A percentile compares a stretch with the other conserved stretches of the same genome.
Conservation (phyloP, 2,888 invertebrate genomes). For the Pandemis corylana region DNA sequence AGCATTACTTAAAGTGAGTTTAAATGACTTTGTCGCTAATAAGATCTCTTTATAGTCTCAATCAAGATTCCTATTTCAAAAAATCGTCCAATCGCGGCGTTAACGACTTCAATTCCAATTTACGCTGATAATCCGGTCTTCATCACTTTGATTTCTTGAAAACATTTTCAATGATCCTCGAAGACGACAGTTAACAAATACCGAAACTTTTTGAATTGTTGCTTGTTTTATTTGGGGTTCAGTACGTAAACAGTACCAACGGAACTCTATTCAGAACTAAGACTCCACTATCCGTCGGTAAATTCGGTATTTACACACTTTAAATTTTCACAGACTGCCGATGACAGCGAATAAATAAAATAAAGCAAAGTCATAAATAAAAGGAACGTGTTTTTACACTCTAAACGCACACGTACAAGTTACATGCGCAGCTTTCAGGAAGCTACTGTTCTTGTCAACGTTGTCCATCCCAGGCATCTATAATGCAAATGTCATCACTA, state of each 20-base stretch:
- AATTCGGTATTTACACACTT: no score
- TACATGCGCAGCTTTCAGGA: background rate
- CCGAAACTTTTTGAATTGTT: background rate
- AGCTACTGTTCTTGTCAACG: background rate
- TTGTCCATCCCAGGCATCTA: background rate
- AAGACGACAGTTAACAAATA: background rate
- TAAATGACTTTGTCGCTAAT: slow-evolving; percentile 27
- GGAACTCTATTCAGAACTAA: no score
- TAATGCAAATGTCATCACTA: no score
- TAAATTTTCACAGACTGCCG: no score
- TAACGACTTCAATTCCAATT: slow-evolving; percentile 26
- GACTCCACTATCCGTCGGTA: no score
- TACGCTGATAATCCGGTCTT: slow-evolving; percentile 15
- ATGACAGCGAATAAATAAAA: no score
- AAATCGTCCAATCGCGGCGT: slow-evolving; percentile 27
- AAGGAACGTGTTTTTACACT: background rate
- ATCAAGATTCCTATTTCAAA: slow-evolving; percentile 33
- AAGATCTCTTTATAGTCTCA: slow-evolving; percentile 33
- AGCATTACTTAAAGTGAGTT: slow-evolving; percentile 15
- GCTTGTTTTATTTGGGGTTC: background rate
- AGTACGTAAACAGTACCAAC: background rate
- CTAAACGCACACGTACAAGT: background rate
- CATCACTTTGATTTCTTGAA: slow-evolving; percentile 11
- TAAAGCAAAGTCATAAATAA: no score
- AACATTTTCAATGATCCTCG: slow-evolving; percentile 1